Conservation (phyloP, 2,113 vertebrate genomes). For the Todiramphus saurophagus region DNA sequence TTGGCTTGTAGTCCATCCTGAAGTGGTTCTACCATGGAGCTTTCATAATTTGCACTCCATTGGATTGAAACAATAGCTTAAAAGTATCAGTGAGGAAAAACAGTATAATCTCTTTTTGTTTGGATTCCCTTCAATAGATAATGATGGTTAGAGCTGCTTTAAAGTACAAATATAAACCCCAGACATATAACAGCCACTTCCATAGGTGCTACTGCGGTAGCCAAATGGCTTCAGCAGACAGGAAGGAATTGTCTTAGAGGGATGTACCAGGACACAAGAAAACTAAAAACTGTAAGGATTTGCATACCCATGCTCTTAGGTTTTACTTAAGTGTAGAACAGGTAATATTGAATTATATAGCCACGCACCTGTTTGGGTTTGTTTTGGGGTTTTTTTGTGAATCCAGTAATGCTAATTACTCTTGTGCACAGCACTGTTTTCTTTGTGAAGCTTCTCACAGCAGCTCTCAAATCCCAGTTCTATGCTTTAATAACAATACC, state of each 20-base stretch:
- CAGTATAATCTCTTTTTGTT: not conserved
- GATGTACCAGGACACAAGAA: not conserved
- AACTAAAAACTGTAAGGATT: not conserved
- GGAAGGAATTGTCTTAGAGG: not conserved
- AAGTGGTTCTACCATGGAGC: not conserved
- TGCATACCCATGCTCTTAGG: not conserved
- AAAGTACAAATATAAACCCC: not conserved
- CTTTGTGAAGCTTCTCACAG: constrained; percentile 6
- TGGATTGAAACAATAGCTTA: not conserved
- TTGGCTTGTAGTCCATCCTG: not conserved
- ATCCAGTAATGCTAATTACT: not conserved
- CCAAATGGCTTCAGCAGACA: not conserved
- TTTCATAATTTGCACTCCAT: not conserved
- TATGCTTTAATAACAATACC: constrained; percentile 49
- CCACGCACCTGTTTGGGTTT: not conserved
- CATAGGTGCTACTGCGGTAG: not conserved
- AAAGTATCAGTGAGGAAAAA: not conserved
- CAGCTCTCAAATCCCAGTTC: constrained; percentile 30
- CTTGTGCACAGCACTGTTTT: not conserved
- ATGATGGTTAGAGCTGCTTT: not conserved
- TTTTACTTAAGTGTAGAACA: not conserved
- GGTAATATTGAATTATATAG: not conserved
- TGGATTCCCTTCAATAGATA: not conserved
- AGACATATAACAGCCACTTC: not conserved
- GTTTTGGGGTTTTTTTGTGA: not conserved